phyloP scores from a whole-genome alignment of 2,888 invertebrate species.

The Odontomyia ornata region DNA sequence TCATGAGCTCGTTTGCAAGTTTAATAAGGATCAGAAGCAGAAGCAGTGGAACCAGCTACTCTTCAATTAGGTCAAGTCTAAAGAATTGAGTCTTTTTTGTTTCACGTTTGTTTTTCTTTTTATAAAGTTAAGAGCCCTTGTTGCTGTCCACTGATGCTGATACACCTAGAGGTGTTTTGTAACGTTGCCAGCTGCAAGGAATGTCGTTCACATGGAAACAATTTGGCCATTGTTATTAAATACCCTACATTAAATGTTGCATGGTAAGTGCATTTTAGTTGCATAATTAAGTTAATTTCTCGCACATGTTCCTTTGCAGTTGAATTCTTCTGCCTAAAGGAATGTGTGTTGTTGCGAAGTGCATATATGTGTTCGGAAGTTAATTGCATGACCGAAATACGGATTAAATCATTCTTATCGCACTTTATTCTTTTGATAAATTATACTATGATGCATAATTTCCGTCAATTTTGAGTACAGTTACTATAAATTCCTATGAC shows the following conservation, averaged over 20 bases:
- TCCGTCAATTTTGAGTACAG: no score
- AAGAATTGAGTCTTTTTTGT: slow-evolving; percentile 15
- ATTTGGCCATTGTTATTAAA: neutral
- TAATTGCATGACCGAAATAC: no score
- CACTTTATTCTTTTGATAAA: no score
- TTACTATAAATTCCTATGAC: no score
- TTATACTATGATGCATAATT: no score
- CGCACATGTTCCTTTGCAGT: no score
- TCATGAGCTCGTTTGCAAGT: slow-evolving; percentile 45
- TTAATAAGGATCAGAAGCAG: slow-evolving; percentile 30
- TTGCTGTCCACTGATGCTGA: neutral
- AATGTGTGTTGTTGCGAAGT: no score
- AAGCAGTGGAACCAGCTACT: slow-evolving; percentile 2
- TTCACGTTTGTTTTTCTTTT: slow-evolving; percentile 11
- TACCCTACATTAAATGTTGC: neutral
- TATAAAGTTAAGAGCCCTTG: slow-evolving; percentile 10
- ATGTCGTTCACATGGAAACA: no score
- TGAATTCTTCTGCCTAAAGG: no score
- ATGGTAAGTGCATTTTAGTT: neutral
- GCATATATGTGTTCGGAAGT: no score
- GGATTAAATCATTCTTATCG: no score
- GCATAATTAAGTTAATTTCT: neutral
- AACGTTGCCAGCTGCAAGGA: neutral
- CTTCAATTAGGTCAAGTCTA: slow-evolving; percentile 41
- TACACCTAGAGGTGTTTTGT: slow-evolving; percentile 11